These are phyloP conservation scores for Orchesellides sinensis DNA, from an alignment of 2,888 invertebrate genomes.

Conservation along the genomic window DNA sequence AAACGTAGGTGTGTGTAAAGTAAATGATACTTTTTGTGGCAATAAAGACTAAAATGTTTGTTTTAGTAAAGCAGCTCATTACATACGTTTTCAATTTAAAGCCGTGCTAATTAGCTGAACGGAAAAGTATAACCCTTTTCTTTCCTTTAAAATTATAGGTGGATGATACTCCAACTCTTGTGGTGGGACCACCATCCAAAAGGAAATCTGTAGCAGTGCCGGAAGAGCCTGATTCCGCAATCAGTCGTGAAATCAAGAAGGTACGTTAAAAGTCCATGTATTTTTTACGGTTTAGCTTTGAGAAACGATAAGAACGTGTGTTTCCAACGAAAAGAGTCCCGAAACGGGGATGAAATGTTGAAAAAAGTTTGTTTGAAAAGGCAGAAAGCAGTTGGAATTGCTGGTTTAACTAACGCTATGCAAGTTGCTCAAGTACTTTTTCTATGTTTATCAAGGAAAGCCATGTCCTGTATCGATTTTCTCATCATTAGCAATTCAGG, in stretches of 20 bases:
- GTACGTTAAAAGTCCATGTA: conserved; percentile 48
- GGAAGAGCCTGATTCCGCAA: conserved; percentile 73
- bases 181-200: conserved; percentile 69
- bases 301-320: too few species aligned
- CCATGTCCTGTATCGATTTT: conserved; percentile 54
- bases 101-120: neutral
- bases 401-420: too few species aligned
- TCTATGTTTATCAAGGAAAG: conserved; percentile 12
- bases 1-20: too few species aligned
- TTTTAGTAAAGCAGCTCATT: neutral
- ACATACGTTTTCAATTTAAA: neutral
- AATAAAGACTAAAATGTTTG: neutral
- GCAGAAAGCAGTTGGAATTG: too few species aligned
- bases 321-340: neutral
- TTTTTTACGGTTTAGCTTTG: neutral
- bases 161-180: conserved; percentile 67
- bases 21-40: neutral
- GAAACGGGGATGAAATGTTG: neutral
- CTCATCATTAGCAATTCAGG: conserved; percentile 64
- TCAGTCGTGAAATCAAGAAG: conserved; percentile 75
- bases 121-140: neutral
- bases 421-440: too few species aligned
- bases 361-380: neutral
- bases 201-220: conserved; percentile 67
- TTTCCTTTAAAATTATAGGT: conserved; percentile 64